phyloP scores from a whole-genome alignment of 1,140 invertebrate species.

The Galleria mellonella region DNA sequence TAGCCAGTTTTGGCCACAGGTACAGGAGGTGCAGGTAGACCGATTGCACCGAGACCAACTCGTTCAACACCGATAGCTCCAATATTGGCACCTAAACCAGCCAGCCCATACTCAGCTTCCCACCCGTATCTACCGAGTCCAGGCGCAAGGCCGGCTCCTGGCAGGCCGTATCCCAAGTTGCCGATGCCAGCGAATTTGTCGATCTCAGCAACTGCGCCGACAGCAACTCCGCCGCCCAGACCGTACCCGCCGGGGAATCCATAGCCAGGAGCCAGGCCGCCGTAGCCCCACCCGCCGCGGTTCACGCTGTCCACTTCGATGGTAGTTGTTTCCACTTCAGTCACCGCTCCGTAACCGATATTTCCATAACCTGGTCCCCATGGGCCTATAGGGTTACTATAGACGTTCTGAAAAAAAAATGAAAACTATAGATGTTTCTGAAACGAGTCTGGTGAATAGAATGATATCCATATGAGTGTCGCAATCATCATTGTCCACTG shows the following conservation, averaged over 20 bases:
- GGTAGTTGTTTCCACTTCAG: too few relatives aligned
- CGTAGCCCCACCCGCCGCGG: neutral
- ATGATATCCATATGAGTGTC: too few relatives aligned
- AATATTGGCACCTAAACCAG: neutral
- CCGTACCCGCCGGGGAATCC: neutral
- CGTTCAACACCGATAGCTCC: slow-evolving; percentile 11
- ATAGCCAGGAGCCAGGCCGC: neutral
- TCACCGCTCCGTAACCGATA: too few relatives aligned
- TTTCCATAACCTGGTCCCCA: neutral
- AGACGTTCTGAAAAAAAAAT: neutral
- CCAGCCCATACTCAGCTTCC: too few relatives aligned
- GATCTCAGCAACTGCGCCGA: neutral
- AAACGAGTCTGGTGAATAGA: too few relatives aligned
- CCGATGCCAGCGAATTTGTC: neutral
- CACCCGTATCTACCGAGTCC: neutral
- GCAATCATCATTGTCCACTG: too few relatives aligned
- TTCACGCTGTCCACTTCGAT: too few relatives aligned
- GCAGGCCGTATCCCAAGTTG: neutral
- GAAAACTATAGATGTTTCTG: too few relatives aligned
- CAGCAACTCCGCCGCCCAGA: neutral
- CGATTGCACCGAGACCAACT: neutral
- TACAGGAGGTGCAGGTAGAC: neutral
- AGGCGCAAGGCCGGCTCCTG: neutral
- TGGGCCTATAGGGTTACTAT: neutral
- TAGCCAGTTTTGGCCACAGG: slow-evolving; percentile 13